phyloP scores from a whole-genome alignment of 1,140 invertebrate genomes.

The Trachymyrmex septentrionalis region DNA sequence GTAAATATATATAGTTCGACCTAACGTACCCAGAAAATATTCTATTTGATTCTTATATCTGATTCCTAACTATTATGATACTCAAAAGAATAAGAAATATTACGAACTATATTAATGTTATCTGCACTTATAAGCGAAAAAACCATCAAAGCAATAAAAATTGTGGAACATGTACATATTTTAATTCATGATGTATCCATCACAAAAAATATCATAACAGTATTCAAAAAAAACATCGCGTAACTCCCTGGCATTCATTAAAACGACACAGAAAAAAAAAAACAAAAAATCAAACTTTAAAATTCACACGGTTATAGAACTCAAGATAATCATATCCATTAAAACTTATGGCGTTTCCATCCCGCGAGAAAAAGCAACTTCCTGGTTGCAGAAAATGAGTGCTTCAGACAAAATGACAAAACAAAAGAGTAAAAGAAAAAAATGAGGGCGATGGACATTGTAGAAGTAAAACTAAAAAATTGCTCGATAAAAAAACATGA shows the following conservation, averaged over 20 bases:
- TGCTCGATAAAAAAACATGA: not conserved
- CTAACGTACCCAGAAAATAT: constrained; percentile 65
- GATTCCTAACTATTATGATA: constrained; percentile 47
- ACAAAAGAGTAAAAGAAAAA: constrained; percentile 7
- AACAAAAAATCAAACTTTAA: constrained; percentile 35
- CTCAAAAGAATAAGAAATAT: constrained; percentile 64
- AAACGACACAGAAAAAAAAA: not conserved
- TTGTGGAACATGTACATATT: not conserved
- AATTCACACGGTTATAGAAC: constrained; percentile 12
- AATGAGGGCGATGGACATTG: not conserved
- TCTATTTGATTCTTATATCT: constrained; percentile 69
- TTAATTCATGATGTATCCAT: not conserved
- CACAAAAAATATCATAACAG: constrained; percentile 38
- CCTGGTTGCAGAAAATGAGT: constrained; percentile 8
- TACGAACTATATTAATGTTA: constrained; percentile 64
- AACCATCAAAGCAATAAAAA: not conserved
- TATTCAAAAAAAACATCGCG: not conserved
- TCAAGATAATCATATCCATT: constrained; percentile 33
- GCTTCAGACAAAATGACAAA: constrained; percentile 2
- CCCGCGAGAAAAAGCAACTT: constrained; percentile 42
- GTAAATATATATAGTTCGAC: constrained; percentile 22
- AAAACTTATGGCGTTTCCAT: constrained; percentile 44
- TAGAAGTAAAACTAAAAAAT: not conserved
- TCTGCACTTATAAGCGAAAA: constrained; percentile 36
- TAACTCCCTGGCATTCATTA: not conserved